A percentile compares a stretch with the other conserved stretches of the same genome.
These are phyloP conservation scores for Phortica magna DNA, from an alignment of 2,888 invertebrate genomes.

Conservation along the genomic window DNA sequence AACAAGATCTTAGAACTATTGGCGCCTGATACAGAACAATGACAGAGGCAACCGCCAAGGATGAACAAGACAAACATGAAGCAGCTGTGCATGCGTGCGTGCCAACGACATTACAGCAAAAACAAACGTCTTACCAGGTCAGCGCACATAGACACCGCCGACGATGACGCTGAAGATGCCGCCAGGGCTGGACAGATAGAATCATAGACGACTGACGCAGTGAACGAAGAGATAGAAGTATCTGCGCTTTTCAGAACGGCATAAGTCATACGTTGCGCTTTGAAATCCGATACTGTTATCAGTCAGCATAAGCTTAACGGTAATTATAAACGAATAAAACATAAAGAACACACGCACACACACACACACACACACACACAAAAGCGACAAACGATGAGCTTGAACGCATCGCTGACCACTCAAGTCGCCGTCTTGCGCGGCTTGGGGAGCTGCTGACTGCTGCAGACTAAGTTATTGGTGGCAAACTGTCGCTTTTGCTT, in stretches of 20 bases:
- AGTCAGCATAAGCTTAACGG: conserved; percentile 62
- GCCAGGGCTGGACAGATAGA: conserved; percentile 40
- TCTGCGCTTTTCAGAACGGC: conserved; percentile 44
- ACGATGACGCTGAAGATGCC: conserved; percentile 37
- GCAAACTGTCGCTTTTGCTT: conserved; percentile 61
- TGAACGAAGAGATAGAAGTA: conserved; percentile 17
- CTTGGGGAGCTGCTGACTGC: not conserved
- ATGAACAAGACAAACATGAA: conserved; percentile 11
- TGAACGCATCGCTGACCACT: conserved; percentile 47
- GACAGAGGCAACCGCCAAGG: conserved; percentile 30
- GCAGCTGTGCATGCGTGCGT: conserved; percentile 41
- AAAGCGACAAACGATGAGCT: conserved; percentile 39
- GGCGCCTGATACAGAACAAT: conserved; percentile 67
- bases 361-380: conserved; percentile 30
- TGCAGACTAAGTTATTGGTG: conserved; percentile 22
- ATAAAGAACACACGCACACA: conserved; percentile 45
- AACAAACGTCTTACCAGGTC: conserved; percentile 62
- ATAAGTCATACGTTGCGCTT: conserved; percentile 44
- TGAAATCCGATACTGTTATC: conserved; percentile 73
- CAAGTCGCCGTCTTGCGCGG: not conserved
- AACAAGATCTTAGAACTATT: conserved; percentile 76
- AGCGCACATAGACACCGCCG: conserved; percentile 60
- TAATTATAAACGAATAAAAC: conserved; percentile 73
- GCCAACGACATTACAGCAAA: conserved; percentile 24
- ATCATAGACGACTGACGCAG: conserved; percentile 15